phyloP scores from a whole-genome alignment of 2,113 vertebrate species.

The Cephalopterus ornatus region DNA sequence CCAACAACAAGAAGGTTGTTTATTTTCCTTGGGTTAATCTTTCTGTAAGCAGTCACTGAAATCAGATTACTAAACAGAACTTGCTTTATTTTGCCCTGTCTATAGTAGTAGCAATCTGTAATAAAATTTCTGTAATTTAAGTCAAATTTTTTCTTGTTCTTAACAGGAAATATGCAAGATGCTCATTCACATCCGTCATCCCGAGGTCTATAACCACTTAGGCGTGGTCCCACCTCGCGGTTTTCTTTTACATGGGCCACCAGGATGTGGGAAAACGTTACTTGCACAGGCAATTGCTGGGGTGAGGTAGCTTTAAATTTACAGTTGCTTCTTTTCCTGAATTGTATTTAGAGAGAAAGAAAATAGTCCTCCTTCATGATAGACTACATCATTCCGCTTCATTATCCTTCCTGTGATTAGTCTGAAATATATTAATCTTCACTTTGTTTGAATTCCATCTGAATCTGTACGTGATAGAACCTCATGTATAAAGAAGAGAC shows the following conservation, averaged over 20 bases:
- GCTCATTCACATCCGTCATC: constrained; percentile 90
- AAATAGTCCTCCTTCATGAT: not conserved
- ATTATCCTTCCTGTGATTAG: not conserved
- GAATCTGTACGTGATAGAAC: not conserved
- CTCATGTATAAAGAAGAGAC: not conserved
- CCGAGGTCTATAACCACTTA: constrained; percentile 89
- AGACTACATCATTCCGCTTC: not conserved
- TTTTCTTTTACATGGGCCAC: constrained; percentile 93
- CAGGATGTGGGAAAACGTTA: constrained; percentile 94
- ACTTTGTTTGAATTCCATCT: not conserved
- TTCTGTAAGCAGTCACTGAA: not conserved
- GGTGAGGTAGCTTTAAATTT: constrained; percentile 72
- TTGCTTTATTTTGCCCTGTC: not conserved
- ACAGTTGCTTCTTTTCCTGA: not conserved
- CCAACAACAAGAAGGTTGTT: not conserved
- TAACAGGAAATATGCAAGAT: constrained; percentile 91
- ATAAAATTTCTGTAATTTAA: not conserved
- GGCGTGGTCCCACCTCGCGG: constrained; percentile 89
- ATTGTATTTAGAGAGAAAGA: not conserved
- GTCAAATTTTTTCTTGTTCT: not conserved
- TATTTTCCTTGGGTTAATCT: not conserved
- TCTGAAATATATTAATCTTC: not conserved
- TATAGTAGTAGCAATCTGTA: not conserved
- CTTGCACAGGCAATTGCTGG: constrained; percentile 94
- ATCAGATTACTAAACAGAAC: not conserved